These are phyloP conservation scores for Syrrhaptes paradoxus DNA, from an alignment of 2,113 vertebrate species.

Conservation along the genomic window DNA sequence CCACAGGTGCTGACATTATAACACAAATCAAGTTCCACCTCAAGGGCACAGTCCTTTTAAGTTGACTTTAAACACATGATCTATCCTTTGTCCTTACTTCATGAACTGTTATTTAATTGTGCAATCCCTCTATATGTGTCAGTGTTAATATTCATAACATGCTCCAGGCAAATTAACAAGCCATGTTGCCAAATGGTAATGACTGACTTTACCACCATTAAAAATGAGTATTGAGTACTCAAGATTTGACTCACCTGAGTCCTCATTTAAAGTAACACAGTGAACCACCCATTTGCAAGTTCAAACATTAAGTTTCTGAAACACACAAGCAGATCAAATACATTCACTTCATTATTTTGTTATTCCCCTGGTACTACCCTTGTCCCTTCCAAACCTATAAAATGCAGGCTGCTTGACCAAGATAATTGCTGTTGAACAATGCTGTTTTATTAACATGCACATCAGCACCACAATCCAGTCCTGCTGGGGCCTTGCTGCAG, in stretches of 20 bases:
- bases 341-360: neutral
- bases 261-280: neutral
- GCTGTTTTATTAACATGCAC: neutral
- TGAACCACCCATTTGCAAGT: neutral
- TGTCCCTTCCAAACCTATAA: neutral
- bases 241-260: neutral
- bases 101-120: neutral
- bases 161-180: neutral
- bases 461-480: neutral
- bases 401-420: neutral
- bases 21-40: neutral
- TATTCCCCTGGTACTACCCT: neutral
- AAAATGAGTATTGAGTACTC: neutral
- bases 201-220: neutral
- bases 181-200: neutral
- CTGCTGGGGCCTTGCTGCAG: neutral
- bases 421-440: neutral
- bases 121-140: neutral
- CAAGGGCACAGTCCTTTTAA: neutral
- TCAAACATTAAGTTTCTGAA: neutral
- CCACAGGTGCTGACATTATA: neutral
- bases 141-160: neutral
- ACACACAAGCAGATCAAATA: neutral
- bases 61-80: accelerated
- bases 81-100: neutral